phyloP scores from a whole-genome alignment of 2,797 vertebrate genomes.

The Darevskia mixta region DNA sequence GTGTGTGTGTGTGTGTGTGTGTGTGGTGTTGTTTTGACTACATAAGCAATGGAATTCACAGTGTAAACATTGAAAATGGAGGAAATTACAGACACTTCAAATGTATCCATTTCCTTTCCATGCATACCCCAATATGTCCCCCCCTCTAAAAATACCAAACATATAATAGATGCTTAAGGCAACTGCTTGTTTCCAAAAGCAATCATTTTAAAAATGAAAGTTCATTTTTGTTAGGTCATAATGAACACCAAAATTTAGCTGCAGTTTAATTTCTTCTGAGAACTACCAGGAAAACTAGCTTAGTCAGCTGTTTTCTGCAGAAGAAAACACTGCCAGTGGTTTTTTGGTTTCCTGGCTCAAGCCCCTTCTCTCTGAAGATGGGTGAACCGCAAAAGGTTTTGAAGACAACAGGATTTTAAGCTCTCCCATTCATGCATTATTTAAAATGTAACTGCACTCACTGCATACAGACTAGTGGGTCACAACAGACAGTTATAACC shows the following conservation, averaged over 20 bases:
- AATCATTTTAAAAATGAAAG: neutral
- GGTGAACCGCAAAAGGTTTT: constrained; percentile 37
- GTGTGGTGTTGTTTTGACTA: no score
- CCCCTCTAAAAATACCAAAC: neutral
- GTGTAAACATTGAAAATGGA: no score
- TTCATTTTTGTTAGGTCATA: neutral
- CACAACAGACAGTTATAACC: neutral
- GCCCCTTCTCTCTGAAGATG: constrained; percentile 4
- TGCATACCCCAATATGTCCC: neutral
- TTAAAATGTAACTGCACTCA: constrained; percentile 10
- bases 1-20: no score
- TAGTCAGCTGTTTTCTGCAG: constrained; percentile 41
- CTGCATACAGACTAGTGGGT: neutral
- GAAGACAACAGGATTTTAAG: constrained; percentile 3
- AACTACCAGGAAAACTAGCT: constrained; percentile 19
- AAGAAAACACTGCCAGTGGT: constrained; percentile 44
- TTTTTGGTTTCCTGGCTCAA: constrained; percentile 55
- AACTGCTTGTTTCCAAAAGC: neutral
- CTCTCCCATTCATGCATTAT: constrained; percentile 29
- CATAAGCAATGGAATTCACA: no score
- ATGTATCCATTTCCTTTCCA: neutral
- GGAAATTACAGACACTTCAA: no score
- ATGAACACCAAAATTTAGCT: constrained; percentile 43
- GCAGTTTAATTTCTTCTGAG: constrained; percentile 39
- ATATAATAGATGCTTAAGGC: neutral